These are phyloP conservation scores for Xylota sylvarum DNA, from an alignment of 2,888 invertebrate genomes.

Conservation along the genomic window DNA sequence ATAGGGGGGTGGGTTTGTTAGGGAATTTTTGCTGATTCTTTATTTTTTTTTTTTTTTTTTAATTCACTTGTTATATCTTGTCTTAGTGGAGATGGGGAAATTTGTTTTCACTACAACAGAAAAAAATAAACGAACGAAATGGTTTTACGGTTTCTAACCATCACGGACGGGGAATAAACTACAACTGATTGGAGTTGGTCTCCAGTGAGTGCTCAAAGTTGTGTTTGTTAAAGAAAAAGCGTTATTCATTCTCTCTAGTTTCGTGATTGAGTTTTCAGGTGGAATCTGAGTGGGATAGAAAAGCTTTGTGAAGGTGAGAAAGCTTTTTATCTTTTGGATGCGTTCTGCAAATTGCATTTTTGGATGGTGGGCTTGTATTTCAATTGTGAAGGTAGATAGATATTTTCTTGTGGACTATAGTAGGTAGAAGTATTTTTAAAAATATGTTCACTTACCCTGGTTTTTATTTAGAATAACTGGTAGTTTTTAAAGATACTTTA, in stretches of 20 bases:
- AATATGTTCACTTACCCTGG: conserved; percentile 16
- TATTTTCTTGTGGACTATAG: not conserved
- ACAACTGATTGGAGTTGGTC: conserved; percentile 68
- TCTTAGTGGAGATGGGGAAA: conserved; percentile 20
- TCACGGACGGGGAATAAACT: conserved; percentile 70
- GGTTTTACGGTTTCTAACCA: conserved; percentile 62
- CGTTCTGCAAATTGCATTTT: not conserved
- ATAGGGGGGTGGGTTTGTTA: conserved; percentile 42
- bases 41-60: conserved; percentile 12
- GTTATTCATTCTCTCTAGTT: conserved; percentile 23
- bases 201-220: conserved; percentile 35
- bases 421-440: not conserved
- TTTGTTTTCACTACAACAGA: conserved; percentile 59
- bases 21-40: too few species aligned
- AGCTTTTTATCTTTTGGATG: conserved; percentile 26
- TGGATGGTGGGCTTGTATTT: not conserved
- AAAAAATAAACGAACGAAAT: conserved; percentile 62
- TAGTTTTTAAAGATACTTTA: not conserved
- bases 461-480: not conserved
- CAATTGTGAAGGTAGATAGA: not conserved
- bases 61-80: conserved; percentile 54
- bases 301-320: conserved; percentile 31
- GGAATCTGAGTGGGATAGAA: conserved; percentile 34
- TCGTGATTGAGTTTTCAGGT: conserved; percentile 29
- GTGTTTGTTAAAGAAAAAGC: conserved; percentile 50